Conservation (phyloP, 2,888 invertebrate genomes). For the Lasius platythorax region DNA sequence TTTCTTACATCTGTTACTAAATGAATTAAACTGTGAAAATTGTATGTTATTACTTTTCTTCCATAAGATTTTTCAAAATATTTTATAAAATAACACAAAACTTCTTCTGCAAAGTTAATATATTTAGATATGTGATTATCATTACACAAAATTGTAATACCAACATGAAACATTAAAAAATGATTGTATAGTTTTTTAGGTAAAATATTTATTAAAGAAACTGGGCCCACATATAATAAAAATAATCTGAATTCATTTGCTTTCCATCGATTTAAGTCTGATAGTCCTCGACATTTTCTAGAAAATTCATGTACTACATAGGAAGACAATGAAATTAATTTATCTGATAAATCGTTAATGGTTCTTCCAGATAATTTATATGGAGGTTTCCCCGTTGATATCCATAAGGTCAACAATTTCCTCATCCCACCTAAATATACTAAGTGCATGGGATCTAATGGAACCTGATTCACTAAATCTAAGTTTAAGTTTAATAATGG, state of each 20-base stretch:
- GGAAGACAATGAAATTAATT: not conserved
- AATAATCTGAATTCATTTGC: not conserved
- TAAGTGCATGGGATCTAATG: conserved; percentile 19
- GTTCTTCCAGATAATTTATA: not conserved
- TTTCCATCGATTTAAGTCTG: not conserved
- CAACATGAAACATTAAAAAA: conserved; percentile 20
- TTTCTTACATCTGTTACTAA: not conserved
- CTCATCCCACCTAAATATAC: not conserved
- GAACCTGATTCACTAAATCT: not conserved
- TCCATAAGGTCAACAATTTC: not conserved
- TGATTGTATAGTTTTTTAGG: not conserved
- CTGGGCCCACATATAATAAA: not conserved
- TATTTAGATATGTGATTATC: not conserved
- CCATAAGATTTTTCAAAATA: not conserved
- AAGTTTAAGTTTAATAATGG: not conserved
- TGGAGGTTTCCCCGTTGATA: not conserved
- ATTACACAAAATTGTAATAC: conserved; percentile 10
- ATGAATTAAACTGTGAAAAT: conserved; percentile 5
- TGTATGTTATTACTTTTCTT: not conserved
- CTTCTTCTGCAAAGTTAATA: conserved; percentile 18
- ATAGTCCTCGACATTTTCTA: not conserved
- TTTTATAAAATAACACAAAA: conserved; percentile 5
- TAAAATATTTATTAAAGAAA: not conserved
- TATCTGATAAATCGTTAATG: not conserved
- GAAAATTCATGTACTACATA: not conserved